Base-by-base conservation (phyloP, 2,797 vertebrate species). In the Heterohyrax brucei region DNA sequence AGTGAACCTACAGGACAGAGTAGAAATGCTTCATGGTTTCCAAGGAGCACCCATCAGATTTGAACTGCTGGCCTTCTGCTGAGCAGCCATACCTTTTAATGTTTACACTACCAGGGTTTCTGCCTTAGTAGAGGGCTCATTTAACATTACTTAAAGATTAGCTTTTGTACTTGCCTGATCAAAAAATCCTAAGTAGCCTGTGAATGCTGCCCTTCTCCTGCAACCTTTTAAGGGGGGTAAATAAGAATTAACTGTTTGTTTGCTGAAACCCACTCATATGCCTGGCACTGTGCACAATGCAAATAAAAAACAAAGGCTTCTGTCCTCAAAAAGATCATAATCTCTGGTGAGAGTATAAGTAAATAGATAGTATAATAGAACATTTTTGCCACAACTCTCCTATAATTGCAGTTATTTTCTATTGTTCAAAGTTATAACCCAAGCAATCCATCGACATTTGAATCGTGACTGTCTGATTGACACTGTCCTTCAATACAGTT, bases 401-500 rank as follows among this genome's bases (percentile, higher is more conserved):
- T 93, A 73, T 92, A 89, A 24, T 50, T 94, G 0, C 66, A 61
- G 53, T 73, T 78, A 4, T 59, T 92, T 78, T 62, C 9, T 68
- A 0, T 3, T 90, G 56, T 97, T 73, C 83, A 87, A 97, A 93
- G 53, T 30, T 70, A 9, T 94, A 77, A 73, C 50, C 50, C 66
- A 96, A 13, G 50, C 9, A 0, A 68, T 86, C 16, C 22, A 30
- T 85, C 95, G 56, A 46, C 24, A 85, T 79, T 97, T 91, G 50
- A 39, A 56, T 87, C 44, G 59, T 85, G 50, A 83, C 28, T 94
- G 21, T 96, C 46, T 90, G 8, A 5, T 93, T 95, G 64, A 62
- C 50, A 62, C 44, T 48, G 44, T 95, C 73, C 64, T 91, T 87
- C 44, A 10, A 89, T 96, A 87, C 53, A 64, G 8, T 94, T 95